Conservation (phyloP, 1,140 invertebrate species). For the Musca domestica region DNA sequence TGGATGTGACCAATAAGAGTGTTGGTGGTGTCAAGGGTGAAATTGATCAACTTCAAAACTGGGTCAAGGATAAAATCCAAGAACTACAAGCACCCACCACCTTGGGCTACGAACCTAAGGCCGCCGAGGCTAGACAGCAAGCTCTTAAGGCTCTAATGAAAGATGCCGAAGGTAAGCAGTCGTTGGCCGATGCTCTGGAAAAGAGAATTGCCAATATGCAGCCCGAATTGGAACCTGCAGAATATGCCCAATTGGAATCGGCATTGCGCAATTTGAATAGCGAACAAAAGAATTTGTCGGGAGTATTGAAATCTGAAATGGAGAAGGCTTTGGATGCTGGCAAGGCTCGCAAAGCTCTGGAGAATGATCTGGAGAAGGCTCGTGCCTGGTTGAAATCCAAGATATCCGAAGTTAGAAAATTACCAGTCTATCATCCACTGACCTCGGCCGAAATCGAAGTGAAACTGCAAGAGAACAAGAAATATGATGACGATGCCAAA, state of each 20-base stretch:
- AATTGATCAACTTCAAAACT: conserved; percentile 73
- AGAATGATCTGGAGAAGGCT: conserved; percentile 73
- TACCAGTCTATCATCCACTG: conserved; percentile 72
- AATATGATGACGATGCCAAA: conserved; percentile 72
- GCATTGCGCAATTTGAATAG: conserved; percentile 64
- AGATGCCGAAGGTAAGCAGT: conserved; percentile 80
- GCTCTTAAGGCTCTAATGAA: conserved; percentile 72
- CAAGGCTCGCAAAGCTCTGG: conserved; percentile 72
- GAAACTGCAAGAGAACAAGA: conserved; percentile 71
- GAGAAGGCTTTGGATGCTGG: conserved; percentile 65
- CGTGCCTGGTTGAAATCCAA: conserved; percentile 76
- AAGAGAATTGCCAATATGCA: conserved; percentile 80
- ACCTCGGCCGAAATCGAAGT: conserved; percentile 73
- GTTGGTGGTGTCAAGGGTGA: conserved; percentile 73
- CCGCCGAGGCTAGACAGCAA: conserved; percentile 70
- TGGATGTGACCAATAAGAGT: conserved; percentile 77
- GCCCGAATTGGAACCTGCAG: conserved; percentile 77
- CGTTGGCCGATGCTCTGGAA: conserved; percentile 76
- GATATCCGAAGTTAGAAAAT: conserved; percentile 71
- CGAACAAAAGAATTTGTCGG: conserved; percentile 71
- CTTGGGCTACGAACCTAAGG: conserved; percentile 72
- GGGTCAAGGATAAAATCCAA: conserved; percentile 74
- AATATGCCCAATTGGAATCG: conserved; percentile 70
- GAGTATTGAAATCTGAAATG: conserved; percentile 71
- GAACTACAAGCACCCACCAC: conserved; percentile 66